These are phyloP conservation scores for Sebastes taczanowskii DNA, from an alignment of 2,797 vertebrate species.

Conservation along the genomic window DNA sequence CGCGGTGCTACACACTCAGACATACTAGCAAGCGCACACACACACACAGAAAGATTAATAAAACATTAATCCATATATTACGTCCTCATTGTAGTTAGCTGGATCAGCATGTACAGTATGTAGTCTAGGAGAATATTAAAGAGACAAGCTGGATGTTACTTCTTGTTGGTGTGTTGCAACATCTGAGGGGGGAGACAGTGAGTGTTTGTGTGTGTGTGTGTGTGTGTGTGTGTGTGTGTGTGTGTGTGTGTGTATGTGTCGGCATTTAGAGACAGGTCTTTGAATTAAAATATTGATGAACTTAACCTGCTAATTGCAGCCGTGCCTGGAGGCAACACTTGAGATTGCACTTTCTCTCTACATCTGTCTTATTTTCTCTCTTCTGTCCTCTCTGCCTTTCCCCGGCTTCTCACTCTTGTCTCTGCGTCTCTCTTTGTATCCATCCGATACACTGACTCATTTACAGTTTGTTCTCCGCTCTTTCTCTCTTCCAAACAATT, in stretches of 20 bases:
- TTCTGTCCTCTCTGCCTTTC: not conserved
- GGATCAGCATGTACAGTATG: conserved; percentile 33
- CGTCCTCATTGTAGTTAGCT: conserved; percentile 26
- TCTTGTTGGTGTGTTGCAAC: conserved; percentile 20
- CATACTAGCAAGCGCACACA: not conserved
- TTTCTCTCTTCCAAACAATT: not conserved
- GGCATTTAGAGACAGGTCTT: conserved; percentile 24
- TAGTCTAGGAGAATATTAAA: conserved; percentile 13
- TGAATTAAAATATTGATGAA: conserved; percentile 50
- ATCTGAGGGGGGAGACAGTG: not conserved
- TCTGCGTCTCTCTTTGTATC: not conserved
- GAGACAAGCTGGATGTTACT: not conserved
- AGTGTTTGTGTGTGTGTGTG: not conserved
- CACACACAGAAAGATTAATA: conserved; percentile 26
- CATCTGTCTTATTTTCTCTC: conserved; percentile 24
- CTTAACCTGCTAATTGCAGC: conserved; percentile 61
- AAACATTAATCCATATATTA: conserved; percentile 55
- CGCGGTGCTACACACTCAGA: not conserved
- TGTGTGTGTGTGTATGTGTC: not conserved
- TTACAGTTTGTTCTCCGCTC: not conserved
- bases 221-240: not conserved
- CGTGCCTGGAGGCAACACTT: conserved; percentile 43
- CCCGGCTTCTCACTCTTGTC: not conserved
- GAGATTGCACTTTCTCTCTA: conserved; percentile 20
- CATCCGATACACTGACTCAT: not conserved